A percentile compares a stretch with the other conserved stretches of the same genome.
Conservation (phyloP, 1,140 invertebrate genomes). For the Brachionus sp. region DNA sequence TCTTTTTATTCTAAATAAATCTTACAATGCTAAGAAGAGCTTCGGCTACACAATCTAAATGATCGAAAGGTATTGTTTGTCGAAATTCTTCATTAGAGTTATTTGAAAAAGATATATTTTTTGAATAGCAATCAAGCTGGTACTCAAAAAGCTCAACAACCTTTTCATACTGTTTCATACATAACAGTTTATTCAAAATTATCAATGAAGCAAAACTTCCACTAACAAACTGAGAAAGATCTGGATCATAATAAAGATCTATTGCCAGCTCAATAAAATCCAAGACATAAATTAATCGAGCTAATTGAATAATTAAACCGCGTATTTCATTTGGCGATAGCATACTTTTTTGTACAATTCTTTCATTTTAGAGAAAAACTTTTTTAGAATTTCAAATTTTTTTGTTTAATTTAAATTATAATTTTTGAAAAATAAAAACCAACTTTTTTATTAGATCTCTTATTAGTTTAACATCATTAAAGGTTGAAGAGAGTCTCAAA, state of each 20-base stretch:
- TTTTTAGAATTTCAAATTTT: neutral
- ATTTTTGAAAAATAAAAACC: neutral
- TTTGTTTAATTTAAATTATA: neutral
- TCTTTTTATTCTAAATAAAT: neutral
- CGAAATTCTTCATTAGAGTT: neutral
- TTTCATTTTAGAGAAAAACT: neutral
- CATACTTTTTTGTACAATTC: slow-evolving; percentile 4
- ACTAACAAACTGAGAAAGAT: neutral
- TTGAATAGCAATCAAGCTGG: neutral
- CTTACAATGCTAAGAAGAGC: neutral
- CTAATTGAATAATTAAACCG: neutral
- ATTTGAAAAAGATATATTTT: slow-evolving; percentile 13
- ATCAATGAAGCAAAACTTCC: slow-evolving; percentile 18
- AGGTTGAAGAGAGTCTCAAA: neutral
- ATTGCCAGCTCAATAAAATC: neutral
- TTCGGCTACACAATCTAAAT: slow-evolving; percentile 28
- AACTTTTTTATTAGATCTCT: neutral
- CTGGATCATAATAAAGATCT: neutral
- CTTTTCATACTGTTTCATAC: neutral
- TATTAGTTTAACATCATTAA: neutral
- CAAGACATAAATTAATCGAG: neutral
- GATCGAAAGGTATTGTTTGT: slow-evolving; percentile 38
- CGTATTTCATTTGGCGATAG: slow-evolving; percentile 19
- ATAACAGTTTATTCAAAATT: slow-evolving; percentile 23
- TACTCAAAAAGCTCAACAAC: neutral